Evolutionary conservation across 2,113 vertebrate genomes (phyloP).

Genomic region (Rutilus rutilus): DNA sequence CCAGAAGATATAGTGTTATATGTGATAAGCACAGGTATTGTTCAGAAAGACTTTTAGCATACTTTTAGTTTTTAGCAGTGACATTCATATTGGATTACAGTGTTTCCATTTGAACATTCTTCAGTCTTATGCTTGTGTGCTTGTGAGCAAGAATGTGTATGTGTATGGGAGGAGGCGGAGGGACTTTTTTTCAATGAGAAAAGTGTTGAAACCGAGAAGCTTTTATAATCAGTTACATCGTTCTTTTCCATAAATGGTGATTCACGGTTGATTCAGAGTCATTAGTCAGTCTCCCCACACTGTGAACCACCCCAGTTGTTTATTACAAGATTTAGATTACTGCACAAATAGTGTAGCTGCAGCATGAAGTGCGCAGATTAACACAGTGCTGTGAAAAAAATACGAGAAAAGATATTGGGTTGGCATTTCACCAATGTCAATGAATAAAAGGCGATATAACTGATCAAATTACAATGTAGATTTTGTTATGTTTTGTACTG

Average conservation of each 20-base stretch:
- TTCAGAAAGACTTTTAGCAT: not conserved
- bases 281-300: slow-evolving; percentile 18
- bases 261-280: not conserved
- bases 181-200: not conserved
- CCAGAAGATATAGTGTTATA: not conserved
- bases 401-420: not conserved
- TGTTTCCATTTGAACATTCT: not conserved
- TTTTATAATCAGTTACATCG: not conserved
- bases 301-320: not conserved
- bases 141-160: not conserved
- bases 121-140: not conserved
- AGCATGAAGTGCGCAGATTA: not conserved
- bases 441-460: no score
- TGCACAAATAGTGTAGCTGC: not conserved
- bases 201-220: not conserved
- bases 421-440: no score
- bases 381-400: not conserved
- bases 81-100: not conserved
- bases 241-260: slow-evolving; percentile 5
- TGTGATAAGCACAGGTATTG: not conserved
- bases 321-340: not conserved
- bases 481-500: no score
- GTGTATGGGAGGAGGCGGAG: not conserved
- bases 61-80: no score
- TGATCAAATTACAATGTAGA: no score